A percentile compares a stretch with the other conserved stretches of the same genome.
These are phyloP conservation scores for Melanotaenia trifasciata DNA, from an alignment of 2,797 vertebrate species.

Conservation along the genomic window DNA sequence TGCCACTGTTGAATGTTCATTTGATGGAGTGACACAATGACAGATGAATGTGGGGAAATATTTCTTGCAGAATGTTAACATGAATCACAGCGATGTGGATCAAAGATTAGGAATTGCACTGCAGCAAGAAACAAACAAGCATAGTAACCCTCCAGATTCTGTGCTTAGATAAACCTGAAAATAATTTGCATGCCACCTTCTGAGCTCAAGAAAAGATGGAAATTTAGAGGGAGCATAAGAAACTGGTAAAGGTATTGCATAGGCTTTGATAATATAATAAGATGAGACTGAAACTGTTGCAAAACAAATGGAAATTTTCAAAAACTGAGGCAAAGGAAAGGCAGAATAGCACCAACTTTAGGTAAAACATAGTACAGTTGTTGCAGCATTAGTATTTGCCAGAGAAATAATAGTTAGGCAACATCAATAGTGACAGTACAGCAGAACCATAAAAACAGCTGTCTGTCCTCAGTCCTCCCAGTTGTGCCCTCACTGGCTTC, in stretches of 20 bases:
- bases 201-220: constrained; percentile 6
- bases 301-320: not conserved
- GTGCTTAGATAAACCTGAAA: constrained; percentile 24
- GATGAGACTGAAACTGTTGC: not conserved
- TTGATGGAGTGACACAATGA: not conserved
- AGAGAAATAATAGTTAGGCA: not conserved
- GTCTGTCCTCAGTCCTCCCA: constrained; percentile 34
- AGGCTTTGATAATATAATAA: not conserved
- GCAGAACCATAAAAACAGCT: constrained; percentile 38
- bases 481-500: constrained; percentile 29
- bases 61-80: constrained; percentile 41
- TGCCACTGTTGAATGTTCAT: not conserved
- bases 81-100: constrained; percentile 46
- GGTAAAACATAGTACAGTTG: not conserved
- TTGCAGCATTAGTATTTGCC: not conserved
- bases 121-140: constrained; percentile 28
- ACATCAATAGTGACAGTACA: constrained; percentile 1
- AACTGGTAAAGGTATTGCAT: not conserved
- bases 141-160: constrained; percentile 27
- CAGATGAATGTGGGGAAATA: constrained; percentile 9
- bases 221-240: not conserved
- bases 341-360: not conserved
- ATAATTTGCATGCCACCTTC: not conserved
- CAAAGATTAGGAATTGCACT: constrained; percentile 23
- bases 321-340: not conserved